Conservation (phyloP, 2,797 vertebrate species). For the Nannoperca obscura region DNA sequence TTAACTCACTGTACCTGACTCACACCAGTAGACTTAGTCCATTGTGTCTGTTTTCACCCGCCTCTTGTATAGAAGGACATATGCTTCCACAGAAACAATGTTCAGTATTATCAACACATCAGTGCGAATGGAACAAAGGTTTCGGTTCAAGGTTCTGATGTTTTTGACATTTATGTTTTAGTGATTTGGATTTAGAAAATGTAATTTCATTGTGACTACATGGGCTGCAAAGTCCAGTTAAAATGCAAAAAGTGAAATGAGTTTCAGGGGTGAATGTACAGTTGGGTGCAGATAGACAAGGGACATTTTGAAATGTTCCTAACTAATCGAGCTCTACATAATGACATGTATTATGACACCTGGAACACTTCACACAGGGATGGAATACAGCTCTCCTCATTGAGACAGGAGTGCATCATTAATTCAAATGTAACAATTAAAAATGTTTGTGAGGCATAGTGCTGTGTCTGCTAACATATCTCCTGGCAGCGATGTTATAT, state of each 20-base stretch:
- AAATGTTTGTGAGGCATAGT: conserved; percentile 12
- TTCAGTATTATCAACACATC: background rate
- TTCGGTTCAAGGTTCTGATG: background rate
- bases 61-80: background rate
- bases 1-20: conserved; percentile 33
- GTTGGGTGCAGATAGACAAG: background rate
- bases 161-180: background rate
- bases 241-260: too few relatives aligned
- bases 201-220: background rate
- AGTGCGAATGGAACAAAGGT: background rate
- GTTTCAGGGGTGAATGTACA: background rate
- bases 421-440: conserved; percentile 16
- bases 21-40: background rate
- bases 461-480: background rate
- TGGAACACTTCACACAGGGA: conserved; percentile 5
- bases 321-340: background rate
- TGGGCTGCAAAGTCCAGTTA: background rate
- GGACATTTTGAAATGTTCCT: background rate
- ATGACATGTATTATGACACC: conserved; percentile 1
- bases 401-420: conserved; percentile 14
- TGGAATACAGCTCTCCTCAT: conserved; percentile 15
- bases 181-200: conserved; percentile 1
- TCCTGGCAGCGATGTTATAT: conserved; percentile 28
- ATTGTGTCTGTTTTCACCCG: conserved; percentile 5
- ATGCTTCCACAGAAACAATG: background rate